A percentile compares a stretch with the other conserved stretches of the same genome.
Conservation (phyloP, 2,888 invertebrate species). For the Nomada lathburiana region DNA sequence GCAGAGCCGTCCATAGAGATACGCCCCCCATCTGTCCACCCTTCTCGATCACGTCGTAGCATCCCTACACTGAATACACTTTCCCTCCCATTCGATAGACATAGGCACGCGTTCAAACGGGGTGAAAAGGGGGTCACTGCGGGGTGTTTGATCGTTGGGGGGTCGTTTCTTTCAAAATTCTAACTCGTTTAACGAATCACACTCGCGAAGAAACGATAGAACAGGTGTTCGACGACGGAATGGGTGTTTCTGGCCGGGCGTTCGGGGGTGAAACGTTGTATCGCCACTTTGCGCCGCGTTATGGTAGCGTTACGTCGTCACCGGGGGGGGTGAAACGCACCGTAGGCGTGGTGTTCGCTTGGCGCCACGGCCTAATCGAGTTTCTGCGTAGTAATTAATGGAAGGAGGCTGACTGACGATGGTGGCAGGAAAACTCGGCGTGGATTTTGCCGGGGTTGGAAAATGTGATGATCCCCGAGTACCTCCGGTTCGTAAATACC, state of each 20-base stretch:
- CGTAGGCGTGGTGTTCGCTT: conserved; percentile 18
- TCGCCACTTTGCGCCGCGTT: conserved; percentile 79
- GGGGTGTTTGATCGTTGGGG: conserved; percentile 56
- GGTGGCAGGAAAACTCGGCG: conserved; percentile 26
- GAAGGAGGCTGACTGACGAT: conserved; percentile 50
- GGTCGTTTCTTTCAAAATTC: conserved; percentile 63
- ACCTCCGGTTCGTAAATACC: background rate
- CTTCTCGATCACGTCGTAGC: conserved; percentile 43
- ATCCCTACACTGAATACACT: conserved; percentile 57
- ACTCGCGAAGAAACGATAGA: conserved; percentile 54
- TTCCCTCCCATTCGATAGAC: conserved; percentile 34
- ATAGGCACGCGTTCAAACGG: conserved; percentile 61
- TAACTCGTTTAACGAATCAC: conserved; percentile 67
- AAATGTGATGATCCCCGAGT: background rate
- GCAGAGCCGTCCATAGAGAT: conserved; percentile 65
- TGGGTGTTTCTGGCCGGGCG: conserved; percentile 67
- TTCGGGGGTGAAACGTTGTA: conserved; percentile 78
- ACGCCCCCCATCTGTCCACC: conserved; percentile 82
- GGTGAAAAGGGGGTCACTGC: conserved; percentile 70
- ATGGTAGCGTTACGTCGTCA: conserved; percentile 63
- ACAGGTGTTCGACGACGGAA: conserved; percentile 79
- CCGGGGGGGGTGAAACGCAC: conserved; percentile 23
- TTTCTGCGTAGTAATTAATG: conserved; percentile 67
- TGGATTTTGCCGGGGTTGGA: background rate
- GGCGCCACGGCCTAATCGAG: conserved; percentile 61